These are phyloP conservation scores for Dendropsophus ebraccatus DNA, from an alignment of 2,113 vertebrate species.

Conservation along the genomic window DNA sequence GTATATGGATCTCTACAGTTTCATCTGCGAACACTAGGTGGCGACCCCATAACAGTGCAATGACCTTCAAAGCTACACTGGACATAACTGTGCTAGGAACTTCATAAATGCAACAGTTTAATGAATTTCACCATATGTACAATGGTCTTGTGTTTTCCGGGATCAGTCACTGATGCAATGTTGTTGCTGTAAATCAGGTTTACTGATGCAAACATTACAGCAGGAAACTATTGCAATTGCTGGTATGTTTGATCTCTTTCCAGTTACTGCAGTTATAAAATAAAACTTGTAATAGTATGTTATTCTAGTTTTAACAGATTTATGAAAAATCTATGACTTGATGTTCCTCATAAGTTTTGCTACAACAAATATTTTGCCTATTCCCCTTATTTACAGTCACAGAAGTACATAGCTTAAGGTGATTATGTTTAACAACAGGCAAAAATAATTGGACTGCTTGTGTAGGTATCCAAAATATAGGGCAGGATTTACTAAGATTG, in stretches of 20 bases:
- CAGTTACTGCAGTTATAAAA: neutral
- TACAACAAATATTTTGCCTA: neutral
- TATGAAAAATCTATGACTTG: neutral
- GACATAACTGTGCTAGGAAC: neutral
- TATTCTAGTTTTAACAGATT: neutral
- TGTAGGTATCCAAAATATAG: too few species aligned
- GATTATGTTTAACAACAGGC: too few species aligned
- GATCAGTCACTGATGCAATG: conserved; percentile 5
- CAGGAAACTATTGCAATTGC: conserved; percentile 28
- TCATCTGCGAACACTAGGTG: conserved; percentile 48
- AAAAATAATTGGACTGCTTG: too few species aligned
- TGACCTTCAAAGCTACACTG: neutral
- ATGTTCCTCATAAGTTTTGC: neutral
- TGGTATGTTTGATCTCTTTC: neutral
- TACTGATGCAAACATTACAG: neutral
- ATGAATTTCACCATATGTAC: neutral
- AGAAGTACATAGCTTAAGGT: too few species aligned
- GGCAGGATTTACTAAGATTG: too few species aligned
- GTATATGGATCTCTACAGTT: conserved; percentile 18
- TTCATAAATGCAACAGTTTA: neutral
- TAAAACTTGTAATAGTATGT: neutral
- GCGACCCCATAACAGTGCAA: conserved; percentile 50
- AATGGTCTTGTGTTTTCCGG: neutral
- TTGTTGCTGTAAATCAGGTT: conserved; percentile 8
- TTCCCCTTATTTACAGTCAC: too few species aligned